Base-by-base conservation (phyloP, 2,797 vertebrate genomes). In the Phataginus tricuspis region DNA sequence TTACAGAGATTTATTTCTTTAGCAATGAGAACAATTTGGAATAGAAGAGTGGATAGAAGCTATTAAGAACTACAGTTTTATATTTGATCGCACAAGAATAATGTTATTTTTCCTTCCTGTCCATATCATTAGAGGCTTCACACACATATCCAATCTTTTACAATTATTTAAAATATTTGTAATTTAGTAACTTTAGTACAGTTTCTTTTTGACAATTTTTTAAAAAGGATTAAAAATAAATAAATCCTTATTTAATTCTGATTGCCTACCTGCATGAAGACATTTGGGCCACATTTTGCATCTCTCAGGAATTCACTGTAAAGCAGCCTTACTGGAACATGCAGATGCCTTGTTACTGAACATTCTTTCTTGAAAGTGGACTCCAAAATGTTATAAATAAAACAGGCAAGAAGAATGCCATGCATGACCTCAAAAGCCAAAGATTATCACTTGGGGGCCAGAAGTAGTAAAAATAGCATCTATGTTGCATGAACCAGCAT, bases 381-480 rank as follows among this genome's bases (percentile, higher is more conserved):
- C 53, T 75, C 27, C 25, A 85, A 64, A 86, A 77, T 86, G 45
- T 82, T 74, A 55, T 72, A 74, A 89, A 96, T 78, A 27, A 63
- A 89, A 78, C 29, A 87, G 78, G 34, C 34, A 88, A 92, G 39
- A 89, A 90, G 66, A 94, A 96, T 85, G 61, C 49, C 21, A 95
- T 51, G 57, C 7, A 31, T 66, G 86, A 92, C 86, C 55, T 91
- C 84, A 83, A 84, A 91, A 96, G 77, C 18, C 69, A 95, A 74
- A 93, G 86, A 96, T 86, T 83, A 88, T 84, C 42, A 66, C 42
- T 51, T 31, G 63, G 64, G 45, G 63, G 66, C 61, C 95, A 96
- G n/a, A 80, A 82, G 61, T n/a, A 83, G 45, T 84, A 55, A 93
- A 92, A 96, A 78, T 59, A 72, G 63, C 42, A 55, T 94, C 27